These are phyloP conservation scores for Pteromalus puparum DNA, from an alignment of 1,140 invertebrate genomes.

Conservation along the genomic window DNA sequence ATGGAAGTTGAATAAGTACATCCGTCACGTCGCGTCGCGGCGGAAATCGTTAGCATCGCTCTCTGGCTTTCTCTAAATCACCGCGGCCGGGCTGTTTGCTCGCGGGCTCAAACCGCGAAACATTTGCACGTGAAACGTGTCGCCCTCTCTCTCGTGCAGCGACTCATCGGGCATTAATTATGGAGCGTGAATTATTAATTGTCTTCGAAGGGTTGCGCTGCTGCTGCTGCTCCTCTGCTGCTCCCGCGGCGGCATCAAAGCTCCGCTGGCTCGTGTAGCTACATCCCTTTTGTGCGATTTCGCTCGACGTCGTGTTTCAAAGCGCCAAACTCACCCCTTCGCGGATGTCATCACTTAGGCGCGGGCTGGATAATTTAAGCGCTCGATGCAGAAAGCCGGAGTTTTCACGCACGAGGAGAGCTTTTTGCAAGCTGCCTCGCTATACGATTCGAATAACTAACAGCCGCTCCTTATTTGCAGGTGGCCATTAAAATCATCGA, in stretches of 20 bases:
- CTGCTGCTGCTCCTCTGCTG: background rate
- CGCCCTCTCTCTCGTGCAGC: background rate
- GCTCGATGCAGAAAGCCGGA: background rate
- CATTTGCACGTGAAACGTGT: slow-evolving; percentile 36
- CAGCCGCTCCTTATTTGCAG: slow-evolving; percentile 68
- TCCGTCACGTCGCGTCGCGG: slow-evolving; percentile 19
- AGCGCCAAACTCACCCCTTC: background rate
- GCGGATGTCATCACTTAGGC: no score
- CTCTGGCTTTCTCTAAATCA: slow-evolving; percentile 42
- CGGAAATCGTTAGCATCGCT: slow-evolving; percentile 43
- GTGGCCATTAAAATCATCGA: slow-evolving; percentile 85
- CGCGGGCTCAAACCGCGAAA: slow-evolving; percentile 18
- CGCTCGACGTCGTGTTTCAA: background rate
- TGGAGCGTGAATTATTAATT: slow-evolving; percentile 46
- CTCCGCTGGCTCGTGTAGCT: background rate
- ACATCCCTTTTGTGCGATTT: background rate
- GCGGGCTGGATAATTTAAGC: background rate
- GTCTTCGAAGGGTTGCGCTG: slow-evolving; percentile 11
- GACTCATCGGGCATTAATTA: slow-evolving; percentile 43
- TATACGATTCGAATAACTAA: slow-evolving; percentile 3
- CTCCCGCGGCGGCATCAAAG: background rate
- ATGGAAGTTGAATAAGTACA: slow-evolving; percentile 44
- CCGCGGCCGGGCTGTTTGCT: background rate
- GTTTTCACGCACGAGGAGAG: no score
- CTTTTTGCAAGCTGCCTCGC: no score